Base-by-base conservation (phyloP, 2,113 vertebrate species). In the Acrocephalus kingi region DNA sequence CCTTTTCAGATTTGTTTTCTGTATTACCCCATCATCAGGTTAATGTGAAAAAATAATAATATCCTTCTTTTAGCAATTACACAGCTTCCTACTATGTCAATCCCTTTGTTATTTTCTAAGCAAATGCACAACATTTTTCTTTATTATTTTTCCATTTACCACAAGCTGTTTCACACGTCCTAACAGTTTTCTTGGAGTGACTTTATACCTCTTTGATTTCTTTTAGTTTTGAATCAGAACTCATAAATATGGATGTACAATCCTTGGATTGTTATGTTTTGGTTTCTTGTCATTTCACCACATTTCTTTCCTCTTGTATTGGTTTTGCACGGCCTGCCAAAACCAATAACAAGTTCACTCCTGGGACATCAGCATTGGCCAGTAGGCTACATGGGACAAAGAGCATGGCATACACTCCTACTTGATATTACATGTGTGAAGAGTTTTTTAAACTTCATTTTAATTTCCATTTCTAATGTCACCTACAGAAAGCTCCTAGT, bases 81-180 rank as follows among this genome's bases (percentile, higher is more conserved):
- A 55, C 63, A 74, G 41, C 28, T 88, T 90, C 68, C 75, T 56
- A 77, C 75, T 49, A 51, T 19, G 45, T 71, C 68, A 90, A 74
- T 51, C 46, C 14, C 24, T 94, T 92, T 80, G 43, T n/a, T 81
- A 81, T 56, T 90, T 93, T 72, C 86, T 66, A 92, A 96, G 68
- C 31, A 93, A 96, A 81, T 43, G 41, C 41, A 68, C 18, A 30
- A 35, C 48, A 54, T 39, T 88, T 77, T 84, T 89, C 90, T 88
- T 84, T 59, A 46, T 88, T 88, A 93, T 88, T 92, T 88, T 31
- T 81, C 55, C 61, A 49, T 90, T 78, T 80, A 61, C 45, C 45
- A 56, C 82, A 81, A 95, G 46, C 56, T 87, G 73, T 62, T 67
- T 72, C 48, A 68, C 30, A 72, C 41, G 64, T 87, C 56, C 31